Conservation (phyloP, 2,113 vertebrate species). For the Brienomyrus brachyistius region DNA sequence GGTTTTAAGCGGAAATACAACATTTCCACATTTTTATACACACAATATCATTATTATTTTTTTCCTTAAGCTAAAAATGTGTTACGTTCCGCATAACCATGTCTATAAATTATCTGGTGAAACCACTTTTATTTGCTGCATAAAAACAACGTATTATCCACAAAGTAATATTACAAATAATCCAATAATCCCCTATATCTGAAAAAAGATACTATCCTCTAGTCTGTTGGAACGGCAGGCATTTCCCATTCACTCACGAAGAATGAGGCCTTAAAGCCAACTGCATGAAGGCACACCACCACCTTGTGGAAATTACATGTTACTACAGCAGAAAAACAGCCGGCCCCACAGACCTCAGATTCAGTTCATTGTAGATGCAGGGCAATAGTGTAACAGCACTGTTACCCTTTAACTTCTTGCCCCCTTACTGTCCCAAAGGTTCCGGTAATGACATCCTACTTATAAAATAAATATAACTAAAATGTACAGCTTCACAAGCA, state of each 20-base stretch:
- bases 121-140: neutral
- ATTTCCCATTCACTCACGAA: neutral
- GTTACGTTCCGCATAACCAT: neutral
- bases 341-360: neutral
- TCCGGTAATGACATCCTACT: neutral
- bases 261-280: neutral
- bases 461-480: neutral
- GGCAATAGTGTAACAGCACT: neutral
- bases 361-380: neutral
- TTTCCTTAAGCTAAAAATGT: neutral
- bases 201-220: neutral
- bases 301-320: neutral
- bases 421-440: neutral
- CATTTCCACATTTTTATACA: neutral
- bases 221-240: neutral
- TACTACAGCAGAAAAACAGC: neutral
- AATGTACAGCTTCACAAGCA: neutral
- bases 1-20: neutral
- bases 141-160: neutral
- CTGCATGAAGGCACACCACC: neutral
- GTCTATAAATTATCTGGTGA: neutral
- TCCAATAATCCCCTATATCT: neutral
- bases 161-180: neutral
- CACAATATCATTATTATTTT: neutral
- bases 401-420: neutral